phyloP scores from a whole-genome alignment of 2,888 invertebrate genomes.

The Rhingia rostrata region DNA sequence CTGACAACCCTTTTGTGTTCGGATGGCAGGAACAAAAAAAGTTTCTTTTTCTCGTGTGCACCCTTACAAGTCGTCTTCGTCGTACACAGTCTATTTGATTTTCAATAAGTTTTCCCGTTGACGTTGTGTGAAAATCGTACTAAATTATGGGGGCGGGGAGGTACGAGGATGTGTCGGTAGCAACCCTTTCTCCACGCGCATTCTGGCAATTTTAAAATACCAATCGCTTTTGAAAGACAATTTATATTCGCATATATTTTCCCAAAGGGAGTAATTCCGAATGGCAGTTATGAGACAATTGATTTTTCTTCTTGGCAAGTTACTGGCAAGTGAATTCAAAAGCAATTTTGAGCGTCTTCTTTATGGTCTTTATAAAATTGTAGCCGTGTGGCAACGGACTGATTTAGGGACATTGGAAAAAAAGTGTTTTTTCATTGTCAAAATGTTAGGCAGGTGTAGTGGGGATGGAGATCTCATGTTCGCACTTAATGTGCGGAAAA shows the following conservation, averaged over 20 bases:
- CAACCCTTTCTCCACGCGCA: conserved; percentile 65
- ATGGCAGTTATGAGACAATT: conserved; percentile 72
- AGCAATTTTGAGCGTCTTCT: conserved; percentile 40
- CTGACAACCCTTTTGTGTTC: conserved; percentile 61
- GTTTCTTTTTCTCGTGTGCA: conserved; percentile 54
- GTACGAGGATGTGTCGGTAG: conserved; percentile 42
- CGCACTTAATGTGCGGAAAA: too few relatives aligned
- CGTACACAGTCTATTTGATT: conserved; percentile 66
- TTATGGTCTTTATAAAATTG: conserved; percentile 46
- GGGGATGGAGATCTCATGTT: too few relatives aligned
- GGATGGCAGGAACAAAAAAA: conserved; percentile 9
- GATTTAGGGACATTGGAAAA: neutral
- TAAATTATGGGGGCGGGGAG: conserved; percentile 71
- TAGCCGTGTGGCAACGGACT: neutral
- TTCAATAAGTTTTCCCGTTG: conserved; percentile 72
- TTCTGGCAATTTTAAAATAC: conserved; percentile 71
- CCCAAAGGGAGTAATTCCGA: conserved; percentile 70
- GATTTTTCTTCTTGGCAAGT: conserved; percentile 44
- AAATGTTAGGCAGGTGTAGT: too few relatives aligned
- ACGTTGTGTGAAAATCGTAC: conserved; percentile 73
- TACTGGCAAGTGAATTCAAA: conserved; percentile 45
- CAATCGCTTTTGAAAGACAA: conserved; percentile 73
- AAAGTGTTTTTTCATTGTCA: too few relatives aligned
- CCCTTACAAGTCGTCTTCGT: neutral
- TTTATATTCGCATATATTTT: conserved; percentile 72